Evolutionary conservation across 2,888 invertebrate species (phyloP).

Genomic region (Agrotis segetum): DNA sequence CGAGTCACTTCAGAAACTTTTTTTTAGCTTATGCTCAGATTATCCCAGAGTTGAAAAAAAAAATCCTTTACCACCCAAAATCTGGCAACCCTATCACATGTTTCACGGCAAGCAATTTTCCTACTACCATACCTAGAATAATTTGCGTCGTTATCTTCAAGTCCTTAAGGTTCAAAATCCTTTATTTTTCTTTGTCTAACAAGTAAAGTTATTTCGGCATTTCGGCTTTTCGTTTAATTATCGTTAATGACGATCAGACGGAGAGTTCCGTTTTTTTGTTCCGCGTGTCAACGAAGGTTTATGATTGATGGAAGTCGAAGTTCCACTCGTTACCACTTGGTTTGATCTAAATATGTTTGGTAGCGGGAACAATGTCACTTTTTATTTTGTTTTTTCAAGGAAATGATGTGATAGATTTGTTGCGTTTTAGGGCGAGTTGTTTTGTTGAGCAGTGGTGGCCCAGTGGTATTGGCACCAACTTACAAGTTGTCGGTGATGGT

Average conservation of each 20-base stretch:
- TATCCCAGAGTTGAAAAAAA: background rate
- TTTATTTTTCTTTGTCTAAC: background rate
- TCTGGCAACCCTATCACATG: constrained; percentile 55
- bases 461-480: too few relatives aligned
- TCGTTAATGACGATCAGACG: constrained; percentile 67
- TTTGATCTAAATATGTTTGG: constrained; percentile 65
- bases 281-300: constrained; percentile 62
- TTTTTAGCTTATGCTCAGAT: background rate
- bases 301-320: constrained; percentile 62
- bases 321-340: constrained; percentile 25
- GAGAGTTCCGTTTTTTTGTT: constrained; percentile 63
- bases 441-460: too few relatives aligned
- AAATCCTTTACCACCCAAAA: constrained; percentile 1
- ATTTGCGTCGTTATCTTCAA: background rate
- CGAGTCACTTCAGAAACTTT: too few relatives aligned
- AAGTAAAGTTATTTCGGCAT: constrained; percentile 27
- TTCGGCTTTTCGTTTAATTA: constrained; percentile 70
- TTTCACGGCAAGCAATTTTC: constrained; percentile 10
- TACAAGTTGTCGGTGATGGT: too few relatives aligned
- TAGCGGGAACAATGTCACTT: constrained; percentile 34
- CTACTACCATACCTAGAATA: constrained; percentile 1
- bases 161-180: constrained; percentile 37
- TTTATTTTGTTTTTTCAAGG: constrained; percentile 6
- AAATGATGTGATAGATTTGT: constrained; percentile 1
- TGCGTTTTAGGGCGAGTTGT: too few relatives aligned